phyloP scores from a whole-genome alignment of 2,888 invertebrate genomes.

The Calliphora vomitoria region DNA sequence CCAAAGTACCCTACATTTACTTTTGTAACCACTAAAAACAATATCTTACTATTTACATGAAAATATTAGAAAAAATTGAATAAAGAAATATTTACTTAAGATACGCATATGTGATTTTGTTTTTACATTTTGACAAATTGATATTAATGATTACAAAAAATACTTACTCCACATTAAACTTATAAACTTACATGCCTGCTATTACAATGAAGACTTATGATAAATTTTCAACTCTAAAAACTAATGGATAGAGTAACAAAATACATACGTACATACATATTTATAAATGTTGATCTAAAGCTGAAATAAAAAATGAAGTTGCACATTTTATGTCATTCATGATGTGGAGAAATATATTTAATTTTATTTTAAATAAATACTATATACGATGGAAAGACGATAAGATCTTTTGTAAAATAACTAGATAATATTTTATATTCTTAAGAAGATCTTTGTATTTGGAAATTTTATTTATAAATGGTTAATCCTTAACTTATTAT shows the following conservation, averaged over 20 bases:
- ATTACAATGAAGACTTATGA: neutral
- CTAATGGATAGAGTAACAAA: neutral
- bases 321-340: neutral
- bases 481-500: no score
- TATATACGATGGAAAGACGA: neutral
- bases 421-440: no score
- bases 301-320: constrained; percentile 42
- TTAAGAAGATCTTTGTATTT: no score
- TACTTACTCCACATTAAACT: constrained; percentile 32
- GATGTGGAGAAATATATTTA: neutral
- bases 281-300: neutral
- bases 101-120: constrained; percentile 18
- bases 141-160: constrained; percentile 49
- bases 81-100: neutral
- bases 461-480: no score
- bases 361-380: neutral
- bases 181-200: constrained; percentile 13
- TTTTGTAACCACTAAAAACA: no score
- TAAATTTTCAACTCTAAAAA: constrained; percentile 1
- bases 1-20: no score
- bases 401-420: no score
- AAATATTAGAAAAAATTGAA: no score
- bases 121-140: constrained; percentile 59
- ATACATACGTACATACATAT: neutral
- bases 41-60: no score